Conservation (phyloP, 2,113 vertebrate genomes). For the Cochlearius cochlearius region DNA sequence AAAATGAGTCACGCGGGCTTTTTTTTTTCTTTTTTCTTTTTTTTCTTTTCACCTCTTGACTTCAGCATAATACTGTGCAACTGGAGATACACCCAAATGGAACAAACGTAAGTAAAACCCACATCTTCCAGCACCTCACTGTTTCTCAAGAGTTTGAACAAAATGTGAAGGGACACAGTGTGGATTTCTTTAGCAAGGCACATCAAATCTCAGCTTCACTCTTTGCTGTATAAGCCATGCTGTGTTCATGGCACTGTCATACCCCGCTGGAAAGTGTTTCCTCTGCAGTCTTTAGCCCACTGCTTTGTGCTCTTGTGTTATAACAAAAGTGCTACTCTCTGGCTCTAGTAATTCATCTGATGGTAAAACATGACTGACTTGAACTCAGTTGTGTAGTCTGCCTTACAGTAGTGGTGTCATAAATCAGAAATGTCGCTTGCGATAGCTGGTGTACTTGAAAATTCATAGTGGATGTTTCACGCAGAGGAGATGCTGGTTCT, state of each 20-base stretch:
- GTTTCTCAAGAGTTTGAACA: not conserved
- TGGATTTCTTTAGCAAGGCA: not conserved
- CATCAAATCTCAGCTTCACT: not conserved
- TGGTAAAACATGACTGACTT: not conserved
- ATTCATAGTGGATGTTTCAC: not conserved
- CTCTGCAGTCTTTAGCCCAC: not conserved
- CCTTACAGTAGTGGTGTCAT: not conserved
- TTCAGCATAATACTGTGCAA: not conserved
- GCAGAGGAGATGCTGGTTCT: not conserved
- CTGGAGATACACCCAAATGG: not conserved
- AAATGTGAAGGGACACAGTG: rapidly evolving
- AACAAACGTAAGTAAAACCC: not conserved
- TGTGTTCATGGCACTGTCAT: not conserved
- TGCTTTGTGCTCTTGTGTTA: not conserved
- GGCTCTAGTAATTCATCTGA: not conserved
- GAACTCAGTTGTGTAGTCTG: rapidly evolving
- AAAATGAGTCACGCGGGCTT: not conserved
- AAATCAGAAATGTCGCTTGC: not conserved
- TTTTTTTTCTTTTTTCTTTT: not conserved
- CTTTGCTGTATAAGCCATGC: not conserved
- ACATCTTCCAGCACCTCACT: not conserved
- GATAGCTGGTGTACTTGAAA: not conserved
- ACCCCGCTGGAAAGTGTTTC: not conserved
- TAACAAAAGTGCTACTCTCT: not conserved
- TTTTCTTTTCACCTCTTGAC: not conserved